These are phyloP conservation scores for Palythoa grandis DNA, from an alignment of 92 coral and sea anemone species.

Conservation along the genomic window DNA sequence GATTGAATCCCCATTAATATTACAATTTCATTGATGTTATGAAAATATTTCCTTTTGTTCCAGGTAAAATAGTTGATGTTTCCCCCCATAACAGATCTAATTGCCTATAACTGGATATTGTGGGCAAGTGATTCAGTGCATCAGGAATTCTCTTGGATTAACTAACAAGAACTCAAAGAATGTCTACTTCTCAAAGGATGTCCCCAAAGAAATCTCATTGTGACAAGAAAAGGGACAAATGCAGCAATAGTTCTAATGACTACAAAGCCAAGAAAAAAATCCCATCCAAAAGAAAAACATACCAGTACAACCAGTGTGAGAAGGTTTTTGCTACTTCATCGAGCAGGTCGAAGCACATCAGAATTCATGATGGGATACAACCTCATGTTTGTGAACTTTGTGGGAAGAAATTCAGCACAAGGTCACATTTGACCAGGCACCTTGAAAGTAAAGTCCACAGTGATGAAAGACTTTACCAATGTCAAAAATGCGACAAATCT, in stretches of 20 bases:
- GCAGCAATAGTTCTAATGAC: neutral
- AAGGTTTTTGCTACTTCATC: neutral
- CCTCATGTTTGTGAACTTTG: conserved; percentile 17
- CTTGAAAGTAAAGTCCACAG: conserved; percentile 2
- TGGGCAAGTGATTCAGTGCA: too few relatives aligned
- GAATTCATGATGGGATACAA: neutral
- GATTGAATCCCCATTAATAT: too few relatives aligned
- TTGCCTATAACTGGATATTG: too few relatives aligned
- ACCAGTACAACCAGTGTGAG: neutral
- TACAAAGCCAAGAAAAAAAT: neutral
- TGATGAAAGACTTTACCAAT: conserved; percentile 12
- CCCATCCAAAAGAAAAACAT: neutral
- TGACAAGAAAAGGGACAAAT: neutral
- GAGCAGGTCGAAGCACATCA: neutral
- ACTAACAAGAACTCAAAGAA: neutral
- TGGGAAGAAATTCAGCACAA: neutral
- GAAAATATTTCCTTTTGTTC: too few relatives aligned
- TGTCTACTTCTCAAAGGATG: neutral
- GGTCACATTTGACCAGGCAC: conserved; percentile 22
- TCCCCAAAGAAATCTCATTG: neutral
- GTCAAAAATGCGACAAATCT: neutral
- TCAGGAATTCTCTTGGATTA: too few relatives aligned
- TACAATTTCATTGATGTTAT: too few relatives aligned
- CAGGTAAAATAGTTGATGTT: too few relatives aligned
- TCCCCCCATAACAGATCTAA: too few relatives aligned